Evolutionary conservation across 1,140 invertebrate genomes (phyloP), one percentile per base, ranked within the genome.

Genomic region (Pachypeltis micranthus): DNA sequence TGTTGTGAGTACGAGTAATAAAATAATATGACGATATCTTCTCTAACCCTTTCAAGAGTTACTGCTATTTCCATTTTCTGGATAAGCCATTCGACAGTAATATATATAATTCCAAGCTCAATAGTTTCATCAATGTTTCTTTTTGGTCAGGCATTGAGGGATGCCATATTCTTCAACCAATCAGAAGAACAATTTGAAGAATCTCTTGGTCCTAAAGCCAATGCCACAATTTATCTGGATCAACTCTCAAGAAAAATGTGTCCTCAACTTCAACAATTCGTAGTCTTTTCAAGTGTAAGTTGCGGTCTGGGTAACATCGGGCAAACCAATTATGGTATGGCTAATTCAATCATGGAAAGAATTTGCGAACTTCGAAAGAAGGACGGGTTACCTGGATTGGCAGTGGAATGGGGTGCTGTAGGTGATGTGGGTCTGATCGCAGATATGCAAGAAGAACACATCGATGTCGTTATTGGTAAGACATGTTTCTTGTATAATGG

Each of bases 301-400:
- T 92, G 90, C 74, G 91, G 91, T 3, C 80, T 89, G 55, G 92
- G 92, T 63, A 94, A 95, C 74, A 82, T 84, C 44, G 91, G 91
- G 1, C 91, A 94, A 74, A 83, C 86, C 0, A 95, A 93, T 74
- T 95, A 96, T 72, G 92, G 84, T 34, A 80, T 84, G 75, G 80
- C 83, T 4, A 87, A 87, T 73, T 85, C 84, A 0, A 75, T 85
- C 12, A 86, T 87, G 85, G 85, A 87, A 73, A 78, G 83, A 63
- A 81, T 87, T 58, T 84, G 85, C 67, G 84, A 86, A 69, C 67
- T 73, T 66, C 75, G 85, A 27, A 72, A 75, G 65, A 71, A 71
- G 21, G 75, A 80, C 2, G 82, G 83, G 1, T 75, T 83, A 1
- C 84, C 84, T 3, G 85, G 78, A 1, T 71, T 86, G 31, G 84